Conservation (phyloP, 2,888 invertebrate genomes). For the Folsomia manolachei region DNA sequence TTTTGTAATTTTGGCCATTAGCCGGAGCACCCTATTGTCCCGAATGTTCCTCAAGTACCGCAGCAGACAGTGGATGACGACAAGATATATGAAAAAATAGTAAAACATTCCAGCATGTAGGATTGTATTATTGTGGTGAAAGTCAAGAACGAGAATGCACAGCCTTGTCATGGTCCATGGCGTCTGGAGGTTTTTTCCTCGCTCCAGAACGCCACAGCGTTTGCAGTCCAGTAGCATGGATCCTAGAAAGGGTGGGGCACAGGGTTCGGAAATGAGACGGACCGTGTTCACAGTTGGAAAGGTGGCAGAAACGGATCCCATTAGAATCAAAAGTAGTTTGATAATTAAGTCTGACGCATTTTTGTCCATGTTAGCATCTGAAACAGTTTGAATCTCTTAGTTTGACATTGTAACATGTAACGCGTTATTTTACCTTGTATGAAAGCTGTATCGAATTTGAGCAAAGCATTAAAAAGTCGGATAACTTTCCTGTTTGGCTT, state of each 20-base stretch:
- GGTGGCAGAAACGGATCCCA: not conserved
- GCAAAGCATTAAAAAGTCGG: not conserved
- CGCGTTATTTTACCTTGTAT: not conserved
- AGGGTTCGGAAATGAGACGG: not conserved
- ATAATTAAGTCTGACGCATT: not conserved
- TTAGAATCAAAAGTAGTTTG: not conserved
- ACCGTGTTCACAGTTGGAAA: not conserved
- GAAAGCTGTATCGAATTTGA: not conserved
- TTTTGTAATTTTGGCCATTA: not conserved
- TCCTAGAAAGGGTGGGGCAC: not conserved
- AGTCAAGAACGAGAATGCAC: not conserved
- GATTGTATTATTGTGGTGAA: not conserved
- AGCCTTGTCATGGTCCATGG: not conserved
- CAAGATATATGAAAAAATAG: not conserved
- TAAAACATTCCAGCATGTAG: not conserved
- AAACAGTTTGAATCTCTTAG: too few species aligned
- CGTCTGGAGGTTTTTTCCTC: too few species aligned
- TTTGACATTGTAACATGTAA: too few species aligned
- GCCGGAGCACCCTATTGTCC: too few species aligned
- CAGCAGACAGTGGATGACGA: not conserved
- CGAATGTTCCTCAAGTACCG: not conserved
- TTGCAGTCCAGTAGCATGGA: not conserved
- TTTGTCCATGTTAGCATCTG: too few species aligned
- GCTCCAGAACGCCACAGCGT: not conserved
- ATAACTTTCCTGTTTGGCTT: not conserved